A percentile compares a stretch with the other conserved stretches of the same genome.
Conservation (phyloP, 2,113 vertebrate genomes). For the Pedetes capensis region DNA sequence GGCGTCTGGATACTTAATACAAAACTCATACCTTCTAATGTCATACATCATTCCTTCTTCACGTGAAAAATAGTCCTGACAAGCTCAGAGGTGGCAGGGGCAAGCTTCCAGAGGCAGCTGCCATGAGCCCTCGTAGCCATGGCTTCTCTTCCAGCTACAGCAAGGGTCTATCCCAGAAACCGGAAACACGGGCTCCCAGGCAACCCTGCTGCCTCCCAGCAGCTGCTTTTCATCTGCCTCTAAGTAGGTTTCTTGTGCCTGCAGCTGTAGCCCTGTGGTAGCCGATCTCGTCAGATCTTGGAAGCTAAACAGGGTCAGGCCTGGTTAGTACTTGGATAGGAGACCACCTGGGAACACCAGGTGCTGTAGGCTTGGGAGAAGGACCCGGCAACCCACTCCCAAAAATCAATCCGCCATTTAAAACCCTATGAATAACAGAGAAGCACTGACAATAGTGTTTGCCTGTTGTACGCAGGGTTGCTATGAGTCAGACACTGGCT, state of each 20-base stretch:
- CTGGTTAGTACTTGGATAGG: too few relatives aligned
- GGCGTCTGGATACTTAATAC: background rate
- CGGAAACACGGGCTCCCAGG: background rate
- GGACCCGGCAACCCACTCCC: too few relatives aligned
- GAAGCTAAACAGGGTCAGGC: too few relatives aligned
- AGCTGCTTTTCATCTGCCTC: slow-evolving; percentile 41
- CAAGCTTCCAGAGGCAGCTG: background rate
- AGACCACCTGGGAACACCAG: too few relatives aligned
- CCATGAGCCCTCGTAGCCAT: background rate
- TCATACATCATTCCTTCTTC: background rate
- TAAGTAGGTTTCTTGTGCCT: background rate
- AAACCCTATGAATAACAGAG: too few relatives aligned
- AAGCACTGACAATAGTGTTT: too few relatives aligned
- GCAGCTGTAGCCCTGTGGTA: too few relatives aligned
- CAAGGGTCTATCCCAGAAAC: background rate
- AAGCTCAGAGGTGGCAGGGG: background rate
- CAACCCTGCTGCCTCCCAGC: background rate
- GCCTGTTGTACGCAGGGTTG: too few relatives aligned
- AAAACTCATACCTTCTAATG: background rate
- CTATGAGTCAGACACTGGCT: too few relatives aligned
- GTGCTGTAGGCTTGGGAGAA: too few relatives aligned
- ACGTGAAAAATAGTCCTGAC: background rate
- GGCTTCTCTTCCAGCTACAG: background rate
- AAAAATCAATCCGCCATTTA: too few relatives aligned
- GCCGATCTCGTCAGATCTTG: too few relatives aligned